These are phyloP conservation scores for Neuroscelio doddi DNA, from an alignment of 2,888 invertebrate species.

Conservation along the genomic window DNA sequence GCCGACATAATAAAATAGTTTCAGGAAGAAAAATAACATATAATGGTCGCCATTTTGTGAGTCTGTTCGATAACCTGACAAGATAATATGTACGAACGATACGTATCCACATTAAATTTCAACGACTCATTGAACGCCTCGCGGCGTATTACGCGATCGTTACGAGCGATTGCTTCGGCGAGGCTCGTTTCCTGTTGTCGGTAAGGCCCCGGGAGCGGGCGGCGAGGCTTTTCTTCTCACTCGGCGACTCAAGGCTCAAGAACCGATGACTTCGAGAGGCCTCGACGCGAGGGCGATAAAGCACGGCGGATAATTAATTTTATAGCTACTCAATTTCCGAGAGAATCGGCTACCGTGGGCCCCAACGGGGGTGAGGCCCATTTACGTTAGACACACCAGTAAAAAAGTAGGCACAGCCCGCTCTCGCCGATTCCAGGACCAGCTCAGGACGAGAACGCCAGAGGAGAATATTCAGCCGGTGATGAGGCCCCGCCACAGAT, in stretches of 20 bases:
- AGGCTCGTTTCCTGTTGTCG: slow-evolving; percentile 46
- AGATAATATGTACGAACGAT: slow-evolving; percentile 41
- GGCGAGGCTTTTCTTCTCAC: slow-evolving; percentile 40
- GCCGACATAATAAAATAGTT: too few relatives aligned
- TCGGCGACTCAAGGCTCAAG: slow-evolving; percentile 33
- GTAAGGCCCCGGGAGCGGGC: slow-evolving; percentile 29
- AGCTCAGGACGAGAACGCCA: not conserved
- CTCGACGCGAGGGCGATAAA: slow-evolving; percentile 63
- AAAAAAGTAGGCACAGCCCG: slow-evolving; percentile 7
- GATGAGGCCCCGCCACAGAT: slow-evolving; percentile 67
- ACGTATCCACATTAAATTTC: slow-evolving; percentile 34
- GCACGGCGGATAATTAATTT: slow-evolving; percentile 71
- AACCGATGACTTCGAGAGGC: slow-evolving; percentile 48
- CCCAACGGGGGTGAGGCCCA: slow-evolving; percentile 48
- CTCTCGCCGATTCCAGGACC: not conserved
- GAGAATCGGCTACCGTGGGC: slow-evolving; percentile 68
- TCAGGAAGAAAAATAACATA: too few relatives aligned
- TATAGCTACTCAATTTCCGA: slow-evolving; percentile 72
- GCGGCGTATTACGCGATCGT: slow-evolving; percentile 50
- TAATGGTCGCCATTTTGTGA: too few relatives aligned
- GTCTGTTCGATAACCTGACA: too few relatives aligned
- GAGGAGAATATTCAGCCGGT: slow-evolving; percentile 33
- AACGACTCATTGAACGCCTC: slow-evolving; percentile 49
- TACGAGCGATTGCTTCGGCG: slow-evolving; percentile 46
- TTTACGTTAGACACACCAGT: slow-evolving; percentile 19